Base-by-base conservation (phyloP, 2,113 vertebrate genomes). In the Labrus mixtus region DNA sequence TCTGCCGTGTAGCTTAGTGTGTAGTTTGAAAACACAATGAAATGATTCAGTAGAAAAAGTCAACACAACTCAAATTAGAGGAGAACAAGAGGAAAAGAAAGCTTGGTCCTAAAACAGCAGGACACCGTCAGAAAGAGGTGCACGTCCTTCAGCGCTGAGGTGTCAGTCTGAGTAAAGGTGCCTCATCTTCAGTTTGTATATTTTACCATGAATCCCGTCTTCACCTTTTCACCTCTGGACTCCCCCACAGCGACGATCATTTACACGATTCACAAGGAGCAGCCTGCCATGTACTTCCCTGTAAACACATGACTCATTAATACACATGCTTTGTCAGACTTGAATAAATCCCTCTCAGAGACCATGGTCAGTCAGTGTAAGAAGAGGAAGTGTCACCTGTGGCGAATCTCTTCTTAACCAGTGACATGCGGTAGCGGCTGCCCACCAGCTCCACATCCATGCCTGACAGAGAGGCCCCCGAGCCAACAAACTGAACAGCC, bases 401-500 rank as follows among this genome's bases (percentile, higher is more conserved):
- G 20, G 97, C 96, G 0, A 99, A 98, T 73, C 97, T 96, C 85
- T 97, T 97, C 93, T 99, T 99, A 70, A 99, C 93, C 78, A 99
- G 94, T 0, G 98, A 99, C 96, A 99, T 96, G 64, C 98, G 96
- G 91, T 98, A 99, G 37, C 95, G 95, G 0, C 93, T 83, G 6
- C 97, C 95, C 46, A 97, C 96, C 84, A 99, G 94, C 88, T 97
- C 96, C 90, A 99, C 85, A 43, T 95, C 95, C 56, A 97, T 88
- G 0, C 97, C 97, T 0, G 97, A 97, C 81, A 98, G 82, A 0
- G 97, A 97, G 16, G 95, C 93, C 55, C 97, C 98, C 6, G 97
- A 96, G 5, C 97, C 96, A 89, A 96, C 96, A 80, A 99, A 98
- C 95, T 97, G 97, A 1, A 98, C 96, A 0, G 96, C 97, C 90